Conservation (phyloP, 2,888 invertebrate genomes). For the Poecilobothrus nobilitatus region DNA sequence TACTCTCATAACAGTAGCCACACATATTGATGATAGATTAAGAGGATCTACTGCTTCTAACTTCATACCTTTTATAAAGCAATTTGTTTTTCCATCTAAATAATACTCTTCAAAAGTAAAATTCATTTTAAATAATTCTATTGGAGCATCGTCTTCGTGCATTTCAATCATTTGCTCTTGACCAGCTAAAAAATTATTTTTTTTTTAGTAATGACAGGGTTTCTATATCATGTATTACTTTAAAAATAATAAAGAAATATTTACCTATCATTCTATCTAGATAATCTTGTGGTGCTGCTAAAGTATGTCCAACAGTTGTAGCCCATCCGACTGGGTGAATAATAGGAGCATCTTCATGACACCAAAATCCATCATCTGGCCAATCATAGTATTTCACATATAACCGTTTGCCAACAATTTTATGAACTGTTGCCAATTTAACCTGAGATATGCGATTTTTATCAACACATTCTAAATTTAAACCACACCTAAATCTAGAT, state of each 20-base stretch:
- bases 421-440: constrained; percentile 79
- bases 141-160: constrained; percentile 70
- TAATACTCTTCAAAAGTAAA: constrained; percentile 50
- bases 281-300: constrained; percentile 76
- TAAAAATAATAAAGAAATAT: constrained; percentile 36
- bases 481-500: constrained; percentile 73
- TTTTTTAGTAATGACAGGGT: neutral
- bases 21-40: constrained; percentile 88
- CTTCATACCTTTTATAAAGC: constrained; percentile 82
- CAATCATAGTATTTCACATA: constrained; percentile 85
- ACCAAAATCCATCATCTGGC: constrained; percentile 87
- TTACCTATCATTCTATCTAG: constrained; percentile 64
- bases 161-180: constrained; percentile 44
- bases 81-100: constrained; percentile 44
- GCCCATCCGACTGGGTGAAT: constrained; percentile 98
- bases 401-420: constrained; percentile 85
- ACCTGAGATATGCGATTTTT: constrained; percentile 92
- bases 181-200: constrained; percentile 31
- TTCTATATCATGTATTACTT: neutral
- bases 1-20: constrained; percentile 91
- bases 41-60: constrained; percentile 96
- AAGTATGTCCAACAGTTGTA: constrained; percentile 73
- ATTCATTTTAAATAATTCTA: constrained; percentile 65
- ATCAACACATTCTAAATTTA: constrained; percentile 89
- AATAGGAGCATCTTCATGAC: constrained; percentile 88